Percentiles rank a stretch among this genome's conserved stretches.
Evolutionary conservation across 2,888 invertebrate genomes (phyloP).

Genomic region (Eupeodes latifasciatus): DNA sequence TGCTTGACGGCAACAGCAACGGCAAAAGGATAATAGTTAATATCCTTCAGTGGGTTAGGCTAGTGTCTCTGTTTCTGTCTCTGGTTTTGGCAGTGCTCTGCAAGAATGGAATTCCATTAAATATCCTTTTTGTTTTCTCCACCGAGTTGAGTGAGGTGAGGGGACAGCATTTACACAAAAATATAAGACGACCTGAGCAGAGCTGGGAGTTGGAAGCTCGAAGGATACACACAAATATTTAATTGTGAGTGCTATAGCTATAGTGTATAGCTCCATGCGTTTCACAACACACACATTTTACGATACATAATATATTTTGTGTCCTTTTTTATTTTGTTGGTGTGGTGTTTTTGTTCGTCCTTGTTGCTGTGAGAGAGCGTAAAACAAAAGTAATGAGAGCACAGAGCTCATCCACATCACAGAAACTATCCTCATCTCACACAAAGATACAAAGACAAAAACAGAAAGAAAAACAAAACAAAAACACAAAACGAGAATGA

Average conservation of each 20-base stretch:
- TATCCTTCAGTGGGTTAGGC: slow-evolving; percentile 63
- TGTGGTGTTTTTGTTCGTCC: slow-evolving; percentile 1
- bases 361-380: slow-evolving; percentile 32
- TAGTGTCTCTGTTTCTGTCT: slow-evolving; percentile 46
- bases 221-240: slow-evolving; percentile 39
- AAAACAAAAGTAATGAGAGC: slow-evolving; percentile 36
- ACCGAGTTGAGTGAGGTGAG: neutral
- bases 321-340: neutral
- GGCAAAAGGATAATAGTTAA: slow-evolving; percentile 56
- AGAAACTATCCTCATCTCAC: neutral
- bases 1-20: neutral
- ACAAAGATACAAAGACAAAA: neutral
- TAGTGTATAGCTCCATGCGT: slow-evolving; percentile 46
- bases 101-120: slow-evolving; percentile 71
- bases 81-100: slow-evolving; percentile 66
- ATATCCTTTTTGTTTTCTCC: slow-evolving; percentile 61
- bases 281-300: slow-evolving; percentile 44
- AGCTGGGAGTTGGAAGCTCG: neutral
- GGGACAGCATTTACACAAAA: slow-evolving; percentile 6
- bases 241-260: slow-evolving; percentile 40
- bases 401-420: neutral
- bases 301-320: neutral
- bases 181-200: slow-evolving; percentile 26
- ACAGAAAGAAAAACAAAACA: neutral
- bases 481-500: slow-evolving; percentile 7